Conservation (phyloP, 2,888 invertebrate genomes). For the Eilema caniola region DNA sequence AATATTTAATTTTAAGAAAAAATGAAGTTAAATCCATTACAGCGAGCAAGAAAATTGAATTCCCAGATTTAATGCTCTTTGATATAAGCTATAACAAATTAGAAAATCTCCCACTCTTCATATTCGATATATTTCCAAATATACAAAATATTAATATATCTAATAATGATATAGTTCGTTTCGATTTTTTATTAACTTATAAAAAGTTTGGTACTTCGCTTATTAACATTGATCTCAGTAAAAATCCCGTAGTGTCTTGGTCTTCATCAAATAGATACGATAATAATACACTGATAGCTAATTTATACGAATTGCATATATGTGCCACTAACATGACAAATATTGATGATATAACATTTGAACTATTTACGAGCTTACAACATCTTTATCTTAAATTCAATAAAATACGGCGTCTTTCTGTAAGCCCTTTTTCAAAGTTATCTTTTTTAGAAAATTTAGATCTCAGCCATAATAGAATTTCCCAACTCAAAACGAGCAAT, state of each 20-base stretch:
- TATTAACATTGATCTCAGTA: slow-evolving; percentile 79
- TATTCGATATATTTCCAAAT: slow-evolving; percentile 80
- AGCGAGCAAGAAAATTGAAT: slow-evolving; percentile 72
- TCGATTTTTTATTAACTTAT: slow-evolving; percentile 72
- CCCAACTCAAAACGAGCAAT: slow-evolving; percentile 93
- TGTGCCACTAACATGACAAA: slow-evolving; percentile 78
- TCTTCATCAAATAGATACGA: slow-evolving; percentile 62
- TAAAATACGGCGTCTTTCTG: slow-evolving; percentile 92
- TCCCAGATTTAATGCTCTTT: slow-evolving; percentile 70
- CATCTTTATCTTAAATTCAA: slow-evolving; percentile 93
- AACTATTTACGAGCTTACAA: slow-evolving; percentile 91
- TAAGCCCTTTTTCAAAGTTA: slow-evolving; percentile 93
- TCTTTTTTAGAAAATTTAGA: slow-evolving; percentile 92
- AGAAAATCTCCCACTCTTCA: slow-evolving; percentile 67
- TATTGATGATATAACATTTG: slow-evolving; percentile 90
- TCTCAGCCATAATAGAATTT: slow-evolving; percentile 93
- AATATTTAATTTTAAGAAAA: slow-evolving; percentile 75
- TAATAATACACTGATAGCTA: slow-evolving; percentile 74
- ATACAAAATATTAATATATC: slow-evolving; percentile 80
- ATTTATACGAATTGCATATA: slow-evolving; percentile 79
- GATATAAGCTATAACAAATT: slow-evolving; percentile 79
- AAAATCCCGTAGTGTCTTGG: slow-evolving; percentile 77
- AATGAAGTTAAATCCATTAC: slow-evolving; percentile 78
- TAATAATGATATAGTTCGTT: slow-evolving; percentile 74
- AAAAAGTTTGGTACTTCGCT: slow-evolving; percentile 68